Evolutionary conservation across 2,113 vertebrate species (phyloP).

Genomic region (Pungitius pungitius): DNA sequence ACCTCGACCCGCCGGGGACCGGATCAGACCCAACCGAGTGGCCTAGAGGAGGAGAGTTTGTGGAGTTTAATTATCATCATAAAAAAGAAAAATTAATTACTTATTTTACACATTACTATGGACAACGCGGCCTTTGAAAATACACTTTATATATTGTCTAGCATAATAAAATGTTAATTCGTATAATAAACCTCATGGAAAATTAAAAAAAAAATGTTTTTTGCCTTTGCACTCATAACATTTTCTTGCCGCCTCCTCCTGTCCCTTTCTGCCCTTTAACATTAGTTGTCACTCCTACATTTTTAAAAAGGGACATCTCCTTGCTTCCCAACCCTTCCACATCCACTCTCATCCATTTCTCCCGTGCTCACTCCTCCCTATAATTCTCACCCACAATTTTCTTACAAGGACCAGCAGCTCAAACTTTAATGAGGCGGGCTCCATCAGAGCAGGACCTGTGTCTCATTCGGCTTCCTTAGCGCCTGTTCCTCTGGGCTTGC

Average conservation of each 20-base stretch:
- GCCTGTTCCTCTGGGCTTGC: conserved; percentile 72
- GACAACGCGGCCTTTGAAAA: no score
- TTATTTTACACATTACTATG: no score
- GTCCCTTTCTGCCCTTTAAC: conserved; percentile 16
- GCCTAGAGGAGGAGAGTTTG: conserved; percentile 77
- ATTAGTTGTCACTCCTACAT: conserved; percentile 54
- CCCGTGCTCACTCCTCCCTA: conserved; percentile 32
- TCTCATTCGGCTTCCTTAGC: conserved; percentile 68
- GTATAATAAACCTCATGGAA: not conserved
- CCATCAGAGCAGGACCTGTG: conserved; percentile 63
- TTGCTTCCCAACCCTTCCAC: conserved; percentile 34
- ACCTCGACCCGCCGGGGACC: conserved; percentile 83
- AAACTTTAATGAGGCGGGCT: conserved; percentile 77
- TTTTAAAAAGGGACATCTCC: conserved; percentile 55
- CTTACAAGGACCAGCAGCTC: conserved; percentile 52
- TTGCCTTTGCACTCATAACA: not conserved
- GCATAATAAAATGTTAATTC: not conserved
- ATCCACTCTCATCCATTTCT: conserved; percentile 37
- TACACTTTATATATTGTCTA: not conserved
- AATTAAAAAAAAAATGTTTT: not conserved
- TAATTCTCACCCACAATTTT: conserved; percentile 69
- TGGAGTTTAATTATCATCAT: not conserved
- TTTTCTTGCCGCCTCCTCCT: not conserved
- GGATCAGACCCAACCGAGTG: conserved; percentile 89
- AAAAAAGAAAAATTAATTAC: no score